Conservation (phyloP, 1,140 invertebrate species). For the Archivesica marissinica region DNA sequence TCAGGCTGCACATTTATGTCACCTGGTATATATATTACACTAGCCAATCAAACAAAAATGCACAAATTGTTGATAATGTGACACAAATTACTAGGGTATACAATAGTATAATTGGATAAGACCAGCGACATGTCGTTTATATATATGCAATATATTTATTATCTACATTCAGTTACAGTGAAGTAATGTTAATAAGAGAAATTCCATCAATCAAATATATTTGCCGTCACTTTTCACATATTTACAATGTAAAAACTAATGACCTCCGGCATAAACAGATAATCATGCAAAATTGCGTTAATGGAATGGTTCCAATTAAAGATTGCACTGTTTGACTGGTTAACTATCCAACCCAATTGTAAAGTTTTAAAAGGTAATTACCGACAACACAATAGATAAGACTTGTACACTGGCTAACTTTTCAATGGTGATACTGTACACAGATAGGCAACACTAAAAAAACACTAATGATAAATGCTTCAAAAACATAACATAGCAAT, state of each 20-base stretch:
- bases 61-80: too few species aligned
- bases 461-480: constrained; percentile 18
- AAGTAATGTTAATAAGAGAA: background rate
- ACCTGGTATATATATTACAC: too few species aligned
- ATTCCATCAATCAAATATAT: background rate
- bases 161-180: too few species aligned
- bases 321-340: constrained; percentile 13
- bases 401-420: background rate
- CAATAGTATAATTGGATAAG: too few species aligned
- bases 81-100: too few species aligned
- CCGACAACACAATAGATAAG: background rate
- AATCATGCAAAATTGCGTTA: constrained; percentile 7
- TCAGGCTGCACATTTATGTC: too few species aligned
- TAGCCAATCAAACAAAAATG: too few species aligned
- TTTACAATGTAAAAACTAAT: background rate
- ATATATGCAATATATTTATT: too few species aligned
- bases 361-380: constrained; percentile 7
- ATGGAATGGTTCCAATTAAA: constrained; percentile 22
- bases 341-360: constrained; percentile 10
- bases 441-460: constrained; percentile 7
- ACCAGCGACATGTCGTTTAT: too few species aligned
- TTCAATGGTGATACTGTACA: constrained; percentile 11
- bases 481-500: background rate
- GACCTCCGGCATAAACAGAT: constrained; percentile 21
- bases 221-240: background rate